Evolutionary conservation across 2,113 vertebrate genomes (phyloP).

Genomic region (Rhinoptilus africanus): DNA sequence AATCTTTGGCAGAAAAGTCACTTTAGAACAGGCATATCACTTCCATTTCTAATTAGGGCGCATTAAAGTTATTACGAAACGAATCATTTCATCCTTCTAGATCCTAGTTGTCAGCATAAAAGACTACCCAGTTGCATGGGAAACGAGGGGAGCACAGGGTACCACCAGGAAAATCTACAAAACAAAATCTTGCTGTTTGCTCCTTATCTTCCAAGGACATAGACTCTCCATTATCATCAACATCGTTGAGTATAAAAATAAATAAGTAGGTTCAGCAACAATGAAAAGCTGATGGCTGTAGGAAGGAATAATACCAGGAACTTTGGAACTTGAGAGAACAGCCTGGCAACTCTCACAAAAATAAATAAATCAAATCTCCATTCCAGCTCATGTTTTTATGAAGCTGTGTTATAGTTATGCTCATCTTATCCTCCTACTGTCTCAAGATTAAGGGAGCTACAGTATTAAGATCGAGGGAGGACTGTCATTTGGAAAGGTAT

Average conservation of each 20-base stretch:
- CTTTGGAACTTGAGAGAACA: not conserved
- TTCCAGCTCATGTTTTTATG: not conserved
- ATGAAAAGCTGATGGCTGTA: not conserved
- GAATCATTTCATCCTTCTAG: not conserved
- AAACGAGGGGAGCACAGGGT: not conserved
- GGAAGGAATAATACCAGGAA: not conserved
- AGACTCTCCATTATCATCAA: not conserved
- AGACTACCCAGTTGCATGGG: fast-evolving
- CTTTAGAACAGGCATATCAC: not conserved
- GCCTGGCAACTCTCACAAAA: not conserved
- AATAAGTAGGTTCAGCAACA: not conserved
- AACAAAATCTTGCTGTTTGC: not conserved
- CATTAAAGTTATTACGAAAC: not conserved
- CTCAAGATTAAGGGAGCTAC: not conserved
- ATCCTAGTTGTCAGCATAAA: not conserved
- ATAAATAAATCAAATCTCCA: not conserved
- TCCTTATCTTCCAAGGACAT: not conserved
- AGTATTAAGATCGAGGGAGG: not conserved
- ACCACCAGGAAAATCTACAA: not conserved
- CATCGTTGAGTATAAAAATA: not conserved
- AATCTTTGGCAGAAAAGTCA: not conserved
- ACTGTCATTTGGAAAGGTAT: not conserved
- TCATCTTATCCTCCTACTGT: not conserved
- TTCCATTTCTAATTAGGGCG: not conserved
- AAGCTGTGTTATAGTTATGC: not conserved